Base-by-base conservation (phyloP, 2,113 vertebrate genomes). In the Seriola rivoliana region DNA sequence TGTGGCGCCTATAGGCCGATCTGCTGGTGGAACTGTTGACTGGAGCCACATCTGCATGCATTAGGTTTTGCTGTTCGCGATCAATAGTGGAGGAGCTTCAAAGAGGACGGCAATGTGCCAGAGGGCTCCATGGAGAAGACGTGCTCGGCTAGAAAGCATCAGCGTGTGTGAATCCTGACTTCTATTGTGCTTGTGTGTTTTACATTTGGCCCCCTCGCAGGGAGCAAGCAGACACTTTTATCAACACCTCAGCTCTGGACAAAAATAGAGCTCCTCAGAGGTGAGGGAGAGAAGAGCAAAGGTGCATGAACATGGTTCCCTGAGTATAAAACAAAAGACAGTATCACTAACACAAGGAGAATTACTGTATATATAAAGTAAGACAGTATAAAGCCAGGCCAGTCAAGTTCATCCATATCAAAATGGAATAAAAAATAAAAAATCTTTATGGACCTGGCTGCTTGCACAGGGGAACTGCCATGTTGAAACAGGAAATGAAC, bases 51-150 rank as follows among this genome's bases (percentile, higher is more conserved):
- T 92, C 89, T 92, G 82, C 85, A 84, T 88, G 81, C 81, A 78
- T 90, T 82, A 68, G 75, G 68, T 77, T 82, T 17, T 69, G 76
- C 59, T 64, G 75, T 55, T 69, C 46, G 0, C 72, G 64, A 93
- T 93, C 91, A 89, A 93, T 92, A 87, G 88, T 68, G 80, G 90
- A 85, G 85, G 74, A 46, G 88, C 86, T 91, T 91, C 90, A 93
- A 92, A 89, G 88, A 81, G 84, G 82, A 82, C 67, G 21, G 65
- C 77, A 0, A 21, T 19, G 75, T 66, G 91, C 89, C 91, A 85
- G 65, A 86, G 84, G 90, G 87, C 84, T 86, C 84, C 9, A 9
- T 4, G 17, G 76, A 93, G 84, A 5, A 75, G 79, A 88, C 63
- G 74, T 40, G 66, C 63, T 54, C 74, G 3, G 80, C 76, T 72